Percentiles rank a stretch among this genome's conserved stretches.
These are phyloP conservation scores for Heliconius congener DNA, from an alignment of 1,140 invertebrate genomes.

Conservation along the genomic window DNA sequence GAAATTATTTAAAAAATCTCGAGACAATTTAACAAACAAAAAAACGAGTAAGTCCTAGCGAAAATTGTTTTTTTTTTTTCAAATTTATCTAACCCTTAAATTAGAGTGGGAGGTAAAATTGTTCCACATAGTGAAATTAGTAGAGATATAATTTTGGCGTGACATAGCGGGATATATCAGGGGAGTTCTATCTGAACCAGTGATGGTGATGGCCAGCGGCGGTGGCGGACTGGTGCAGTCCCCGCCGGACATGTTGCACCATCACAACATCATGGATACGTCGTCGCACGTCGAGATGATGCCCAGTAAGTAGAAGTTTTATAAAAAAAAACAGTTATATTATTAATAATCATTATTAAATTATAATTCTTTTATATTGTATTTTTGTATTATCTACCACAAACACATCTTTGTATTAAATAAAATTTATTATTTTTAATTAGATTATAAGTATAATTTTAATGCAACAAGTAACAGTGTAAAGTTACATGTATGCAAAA, in stretches of 20 bases:
- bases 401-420: too few species aligned
- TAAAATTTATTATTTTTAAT: too few species aligned
- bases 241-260: conserved; percentile 78
- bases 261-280: conserved; percentile 77
- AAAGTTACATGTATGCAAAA: too few species aligned
- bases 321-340: not conserved
- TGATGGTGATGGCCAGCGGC: conserved; percentile 78
- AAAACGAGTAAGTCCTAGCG: conserved; percentile 9
- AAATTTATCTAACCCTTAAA: not conserved
- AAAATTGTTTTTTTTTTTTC: not conserved
- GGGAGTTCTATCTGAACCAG: conserved; percentile 46
- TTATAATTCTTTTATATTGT: not conserved
- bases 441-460: too few species aligned
- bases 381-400: not conserved
- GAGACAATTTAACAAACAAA: not conserved
- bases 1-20: not conserved
- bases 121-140: conserved; percentile 9
- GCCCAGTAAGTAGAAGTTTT: conserved; percentile 58
- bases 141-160: conserved; percentile 5
- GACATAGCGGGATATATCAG: conserved; percentile 27
- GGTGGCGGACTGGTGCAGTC: conserved; percentile 78
- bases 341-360: not conserved
- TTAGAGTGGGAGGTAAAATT: not conserved
- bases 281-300: conserved; percentile 78
- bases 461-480: too few species aligned